Evolutionary conservation across 2,888 invertebrate genomes (phyloP).

Genomic region (Apomyelois bistriatella): DNA sequence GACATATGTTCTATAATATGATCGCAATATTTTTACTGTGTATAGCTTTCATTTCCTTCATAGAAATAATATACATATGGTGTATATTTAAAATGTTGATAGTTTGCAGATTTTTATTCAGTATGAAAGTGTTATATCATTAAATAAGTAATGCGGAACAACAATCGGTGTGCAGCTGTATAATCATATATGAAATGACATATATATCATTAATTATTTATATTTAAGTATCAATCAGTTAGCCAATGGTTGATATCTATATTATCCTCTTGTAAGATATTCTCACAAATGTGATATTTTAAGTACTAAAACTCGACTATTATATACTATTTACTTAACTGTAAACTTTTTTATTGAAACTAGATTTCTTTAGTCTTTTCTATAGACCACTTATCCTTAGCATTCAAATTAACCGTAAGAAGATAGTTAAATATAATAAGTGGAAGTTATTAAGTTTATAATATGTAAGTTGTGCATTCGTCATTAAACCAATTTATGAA

Average conservation of each 20-base stretch:
- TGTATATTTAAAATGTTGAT: not conserved
- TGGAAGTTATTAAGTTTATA: no score
- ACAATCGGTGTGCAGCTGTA: no score
- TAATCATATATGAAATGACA: no score
- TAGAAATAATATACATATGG: not conserved
- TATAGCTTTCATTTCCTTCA: not conserved
- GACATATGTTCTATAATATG: not conserved
- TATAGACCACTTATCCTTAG: no score
- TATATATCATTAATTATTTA: no score
- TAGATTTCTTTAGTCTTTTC: no score
- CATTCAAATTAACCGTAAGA: no score
- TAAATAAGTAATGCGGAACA: no score
- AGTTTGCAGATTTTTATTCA: not conserved
- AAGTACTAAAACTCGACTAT: constrained; percentile 49
- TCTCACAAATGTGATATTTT: constrained; percentile 69
- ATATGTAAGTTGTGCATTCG: no score
- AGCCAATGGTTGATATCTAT: constrained; percentile 23
- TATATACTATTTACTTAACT: not conserved
- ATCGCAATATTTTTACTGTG: not conserved
- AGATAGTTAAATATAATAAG: no score
- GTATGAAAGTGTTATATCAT: not conserved
- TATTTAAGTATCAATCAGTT: constrained; percentile 14
- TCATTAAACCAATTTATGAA: no score
- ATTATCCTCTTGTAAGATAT: constrained; percentile 41
- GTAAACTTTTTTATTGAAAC: not conserved